Evolutionary conservation across 2,797 vertebrate genomes (phyloP), one percentile per base, ranked within the genome.

Genomic region (Acrossocheilus fasciatus): DNA sequence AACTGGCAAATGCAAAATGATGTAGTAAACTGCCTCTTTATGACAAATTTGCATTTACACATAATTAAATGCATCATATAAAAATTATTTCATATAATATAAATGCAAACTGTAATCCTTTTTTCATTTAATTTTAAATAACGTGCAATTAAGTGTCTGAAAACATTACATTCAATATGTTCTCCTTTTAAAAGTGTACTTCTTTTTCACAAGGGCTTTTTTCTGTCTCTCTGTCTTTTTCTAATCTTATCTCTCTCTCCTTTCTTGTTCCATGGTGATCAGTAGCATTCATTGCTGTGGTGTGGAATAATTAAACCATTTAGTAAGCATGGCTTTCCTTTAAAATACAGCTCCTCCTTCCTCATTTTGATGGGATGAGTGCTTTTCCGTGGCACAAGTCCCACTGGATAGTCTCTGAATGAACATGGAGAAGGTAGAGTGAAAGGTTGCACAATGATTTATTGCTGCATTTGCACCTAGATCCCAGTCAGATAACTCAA

Each of bases 261-360:
- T 57, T 41, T 57, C 81, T 83, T 64, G 39, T 62, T 69, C 64
- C 26, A 39, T 15, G 18, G 39, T 6, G 7, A 76, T 39, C 70
- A 68, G 18, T 57, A 57, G 76, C 10, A 23, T 68, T 75, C 57
- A 75, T 59, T 75, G 52, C 81, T 30, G 26, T 39, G 85, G 26
- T 86, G 69, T 68, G 59, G 39, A 57, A 85, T 87, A 82, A 87
- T 82, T 85, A 87, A 89, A 85, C 73, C 73, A 23, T 82, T 82
- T 66, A 68, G 54, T 68, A 66, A 87, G 86, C 70, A 88, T 39
- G 62, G 81, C 70, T 78, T 81, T 79, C 52, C 47, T 86, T 41
- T 20, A 72, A 72, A 70, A 43, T 77, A 50, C 64, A 47, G 83
- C 79, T 52, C 50, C 30, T 68, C 10, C 70, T 81, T 66, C 14